Evolutionary conservation across 2,113 vertebrate genomes (phyloP), one percentile per base, ranked within the genome.

Genomic region (Notothenia coriiceps): DNA sequence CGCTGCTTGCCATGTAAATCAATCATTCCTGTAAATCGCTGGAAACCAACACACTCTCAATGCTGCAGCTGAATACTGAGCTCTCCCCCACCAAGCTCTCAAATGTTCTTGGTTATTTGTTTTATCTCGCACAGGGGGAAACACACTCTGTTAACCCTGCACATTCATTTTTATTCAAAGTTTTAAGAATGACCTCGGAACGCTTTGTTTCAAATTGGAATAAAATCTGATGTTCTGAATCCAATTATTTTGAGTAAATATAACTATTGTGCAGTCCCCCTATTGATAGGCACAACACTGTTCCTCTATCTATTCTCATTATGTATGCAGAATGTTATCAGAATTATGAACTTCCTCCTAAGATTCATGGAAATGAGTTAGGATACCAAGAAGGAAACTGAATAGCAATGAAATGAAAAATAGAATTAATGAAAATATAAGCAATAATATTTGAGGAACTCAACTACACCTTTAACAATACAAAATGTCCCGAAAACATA

Each of bases 1-100:
- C 55, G 35, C 49, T n/a, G 18, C 70, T 84, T 66, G 63, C 67
- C 73, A 85, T 83, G 77, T 86, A 82, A 81, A 90, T 90, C 77
- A 80, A 81, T 88, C 84, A 79, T 50, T 63, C 57, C 71, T 83
- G 73, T 35, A 51, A 40, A 52, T 50, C 56, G 60, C 6, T 33
- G 43, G 61, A 77, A 63, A 71, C 44, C 65, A 56, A 40, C 56
- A 69, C 56, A 75, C 55, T 55, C 6, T 72, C 68, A 66, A 25
- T 17, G 47, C 70, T 60, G 67, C 71, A 5, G 12, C 70, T 76
- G 71, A 76, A 85, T 57, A 57, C 77, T 80, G 71, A 88, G 75
- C 43, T 15, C n/a, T 47, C 20, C 3, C 13, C 33, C 47, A 10
- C 20, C 54, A 15, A 62, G 15, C 43, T 54, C 33, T 68, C 17